phyloP scores from a whole-genome alignment of 2,797 vertebrate species.

The Sebastes matsubarae region DNA sequence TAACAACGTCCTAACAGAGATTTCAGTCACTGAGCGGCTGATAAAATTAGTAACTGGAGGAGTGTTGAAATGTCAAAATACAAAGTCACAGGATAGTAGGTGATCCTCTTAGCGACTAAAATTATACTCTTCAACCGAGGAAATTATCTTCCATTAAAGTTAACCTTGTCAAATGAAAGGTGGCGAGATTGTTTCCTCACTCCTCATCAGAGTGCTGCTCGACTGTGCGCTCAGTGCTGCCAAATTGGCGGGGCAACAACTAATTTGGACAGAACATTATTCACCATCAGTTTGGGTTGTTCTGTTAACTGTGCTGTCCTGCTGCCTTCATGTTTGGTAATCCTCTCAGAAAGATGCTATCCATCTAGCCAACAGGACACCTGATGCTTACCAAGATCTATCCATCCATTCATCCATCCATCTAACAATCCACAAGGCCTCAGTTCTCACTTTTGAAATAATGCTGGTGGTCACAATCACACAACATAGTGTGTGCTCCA shows the following conservation, averaged over 20 bases:
- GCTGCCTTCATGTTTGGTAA: neutral
- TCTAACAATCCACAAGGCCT: neutral
- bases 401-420: neutral
- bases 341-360: neutral
- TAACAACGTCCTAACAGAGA: neutral
- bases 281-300: neutral
- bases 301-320: neutral
- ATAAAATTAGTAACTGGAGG: neutral
- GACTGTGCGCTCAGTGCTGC: neutral
- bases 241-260: neutral
- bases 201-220: neutral
- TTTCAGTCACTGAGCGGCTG: neutral
- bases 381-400: neutral
- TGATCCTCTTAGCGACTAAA: neutral
- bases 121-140: neutral
- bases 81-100: neutral
- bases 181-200: neutral
- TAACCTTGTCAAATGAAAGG: neutral
- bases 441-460: neutral
- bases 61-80: neutral
- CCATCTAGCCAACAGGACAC: neutral
- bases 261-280: neutral
- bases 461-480: neutral
- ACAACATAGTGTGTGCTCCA: neutral
- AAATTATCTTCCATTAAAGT: neutral